Percentiles rank a stretch among this genome's conserved stretches.
phyloP scores from a whole-genome alignment of 2,888 invertebrate species.

The Carcina quercana region DNA sequence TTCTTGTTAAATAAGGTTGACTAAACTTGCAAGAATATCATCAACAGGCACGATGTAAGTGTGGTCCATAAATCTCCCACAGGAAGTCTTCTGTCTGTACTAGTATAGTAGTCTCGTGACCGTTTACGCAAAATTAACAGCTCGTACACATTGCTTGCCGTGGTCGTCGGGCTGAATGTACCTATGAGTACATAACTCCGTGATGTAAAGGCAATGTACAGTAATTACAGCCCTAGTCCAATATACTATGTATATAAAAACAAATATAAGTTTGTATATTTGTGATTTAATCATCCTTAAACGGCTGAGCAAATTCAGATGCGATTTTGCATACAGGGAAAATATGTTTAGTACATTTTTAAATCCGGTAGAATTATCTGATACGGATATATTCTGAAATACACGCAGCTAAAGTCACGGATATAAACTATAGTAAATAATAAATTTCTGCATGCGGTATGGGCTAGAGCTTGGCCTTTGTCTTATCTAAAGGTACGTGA shows the following conservation, averaged over 20 bases:
- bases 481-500: too few species aligned
- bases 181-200: conserved; percentile 20
- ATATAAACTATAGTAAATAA: too few species aligned
- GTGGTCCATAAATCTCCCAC: conserved; percentile 38
- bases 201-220: conserved; percentile 42
- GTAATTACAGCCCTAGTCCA: conserved; percentile 25
- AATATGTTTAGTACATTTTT: too few species aligned
- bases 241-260: conserved; percentile 3
- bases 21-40: conserved; percentile 21
- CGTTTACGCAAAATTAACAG: conserved; percentile 52
- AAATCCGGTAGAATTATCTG: too few species aligned
- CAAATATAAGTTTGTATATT: too few species aligned
- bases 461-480: too few species aligned
- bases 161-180: conserved; percentile 16
- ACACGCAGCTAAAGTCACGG: too few species aligned
- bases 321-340: too few species aligned
- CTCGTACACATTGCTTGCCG: conserved; percentile 26
- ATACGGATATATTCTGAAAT: too few species aligned
- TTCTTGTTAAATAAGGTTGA: background rate
- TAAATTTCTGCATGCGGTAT: too few species aligned
- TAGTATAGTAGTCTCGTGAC: conserved; percentile 41
- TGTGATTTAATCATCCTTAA: too few species aligned
- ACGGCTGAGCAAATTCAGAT: too few species aligned
- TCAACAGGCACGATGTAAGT: conserved; percentile 24
- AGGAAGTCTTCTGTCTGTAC: conserved; percentile 39